Conservation (phyloP, 2,888 invertebrate genomes). For the Andrena trimmerana region DNA sequence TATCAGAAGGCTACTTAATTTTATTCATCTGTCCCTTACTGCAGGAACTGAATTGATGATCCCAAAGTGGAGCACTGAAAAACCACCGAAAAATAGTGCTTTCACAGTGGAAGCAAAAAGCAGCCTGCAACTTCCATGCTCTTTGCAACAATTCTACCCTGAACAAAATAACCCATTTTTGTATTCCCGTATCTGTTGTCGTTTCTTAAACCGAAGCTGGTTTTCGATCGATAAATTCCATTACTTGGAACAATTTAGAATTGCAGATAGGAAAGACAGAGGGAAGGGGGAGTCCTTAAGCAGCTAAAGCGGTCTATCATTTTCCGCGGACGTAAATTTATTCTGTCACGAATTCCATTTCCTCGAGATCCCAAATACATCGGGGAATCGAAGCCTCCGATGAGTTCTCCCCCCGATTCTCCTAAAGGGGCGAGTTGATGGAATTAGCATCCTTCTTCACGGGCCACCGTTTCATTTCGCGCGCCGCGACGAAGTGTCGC, state of each 20-base stretch:
- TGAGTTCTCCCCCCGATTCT: constrained; percentile 38
- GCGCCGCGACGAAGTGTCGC: constrained; percentile 11
- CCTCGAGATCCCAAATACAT: constrained; percentile 38
- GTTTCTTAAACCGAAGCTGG: too few relatives aligned
- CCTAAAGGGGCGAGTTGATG: constrained; percentile 36
- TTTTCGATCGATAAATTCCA: constrained; percentile 27
- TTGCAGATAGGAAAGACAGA: neutral
- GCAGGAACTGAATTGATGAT: too few relatives aligned
- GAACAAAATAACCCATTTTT: too few relatives aligned
- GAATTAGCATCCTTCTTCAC: constrained; percentile 48
- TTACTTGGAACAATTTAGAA: constrained; percentile 18
- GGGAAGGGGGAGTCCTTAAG: constrained; percentile 6
- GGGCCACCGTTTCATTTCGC: constrained; percentile 20
- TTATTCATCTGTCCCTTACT: too few relatives aligned
- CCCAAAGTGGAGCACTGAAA: too few relatives aligned
- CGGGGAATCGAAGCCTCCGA: constrained; percentile 27
- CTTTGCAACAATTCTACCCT: too few relatives aligned
- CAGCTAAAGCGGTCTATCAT: constrained; percentile 30
- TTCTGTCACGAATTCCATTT: constrained; percentile 53
- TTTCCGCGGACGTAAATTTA: constrained; percentile 40
- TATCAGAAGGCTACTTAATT: too few relatives aligned
- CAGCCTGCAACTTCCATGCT: too few relatives aligned
- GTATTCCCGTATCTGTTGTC: too few relatives aligned
- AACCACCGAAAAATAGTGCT: too few relatives aligned
- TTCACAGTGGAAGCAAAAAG: too few relatives aligned